Base-by-base conservation (phyloP, 2,113 vertebrate species). In the Siniperca knerii region DNA sequence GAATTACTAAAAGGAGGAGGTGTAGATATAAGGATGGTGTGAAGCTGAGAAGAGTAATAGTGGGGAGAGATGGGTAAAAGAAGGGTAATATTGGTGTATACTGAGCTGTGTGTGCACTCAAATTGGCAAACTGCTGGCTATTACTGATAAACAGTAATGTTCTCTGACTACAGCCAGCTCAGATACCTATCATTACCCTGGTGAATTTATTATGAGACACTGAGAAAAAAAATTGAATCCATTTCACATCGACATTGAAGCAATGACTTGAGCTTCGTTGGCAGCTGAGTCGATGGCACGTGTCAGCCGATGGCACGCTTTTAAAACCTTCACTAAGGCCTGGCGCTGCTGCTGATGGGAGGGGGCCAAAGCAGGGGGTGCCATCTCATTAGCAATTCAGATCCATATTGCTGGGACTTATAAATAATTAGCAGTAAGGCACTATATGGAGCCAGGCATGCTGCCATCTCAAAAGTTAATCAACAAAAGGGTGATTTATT, bases 321-420 rank as follows among this genome's bases (percentile, higher is more conserved):
- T 74, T 40, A 50, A 73, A 79, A 75, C 61, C 65, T 58, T 35
- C 67, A 60, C 42, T 46, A n/a, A 68, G 58, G 77, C 57, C 57
- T 55, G 35, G 40, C 9, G 23, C 57, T 71, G 80, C 52, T 71
- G 78, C 61, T 66, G 25, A 7, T 21, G 16, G 54, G 73, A 23
- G 48, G 79, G 48, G 44, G 61, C 0, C 40, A 42, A 44, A 78
- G 72, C 81, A 84, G 66, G 16, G 75, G 83, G 84, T 55, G 77
- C 33, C 70, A 82, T 74, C 62, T 88, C 86, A 94, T 93, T 93
- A 91, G 83, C 74, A 79, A 87, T 82, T 85, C 72, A 82, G 75
- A 92, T 92, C 82, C 84, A 82, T 87, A 90, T 85, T 67, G 67
- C 74, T 66, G 58, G 37, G 78, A 90, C 78, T 87, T 89, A 81